Conservation (phyloP, 2,888 invertebrate genomes). For the Macroteleia sp. region DNA sequence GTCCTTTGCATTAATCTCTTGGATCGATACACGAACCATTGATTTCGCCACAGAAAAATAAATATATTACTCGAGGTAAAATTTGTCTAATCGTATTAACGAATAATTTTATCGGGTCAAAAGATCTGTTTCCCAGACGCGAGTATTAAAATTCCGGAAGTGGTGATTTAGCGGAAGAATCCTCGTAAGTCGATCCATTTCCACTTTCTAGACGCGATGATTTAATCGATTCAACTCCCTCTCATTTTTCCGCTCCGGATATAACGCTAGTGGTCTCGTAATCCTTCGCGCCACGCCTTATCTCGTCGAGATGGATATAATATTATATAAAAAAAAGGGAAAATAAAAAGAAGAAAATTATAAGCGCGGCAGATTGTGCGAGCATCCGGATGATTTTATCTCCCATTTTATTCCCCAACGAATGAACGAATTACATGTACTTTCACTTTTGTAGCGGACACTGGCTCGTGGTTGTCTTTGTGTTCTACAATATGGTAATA, state of each 20-base stretch:
- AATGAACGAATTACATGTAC: conserved; percentile 70
- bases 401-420: conserved; percentile 57
- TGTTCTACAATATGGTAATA: conserved; percentile 54
- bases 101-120: conserved; percentile 44
- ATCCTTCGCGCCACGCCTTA: conserved; percentile 39
- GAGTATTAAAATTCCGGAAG: conserved; percentile 54
- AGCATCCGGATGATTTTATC: conserved; percentile 66
- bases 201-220: conserved; percentile 60
- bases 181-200: conserved; percentile 54
- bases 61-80: no score
- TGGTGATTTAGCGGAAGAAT: conserved; percentile 49
- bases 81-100: conserved; percentile 32
- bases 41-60: no score
- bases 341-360: conserved; percentile 19
- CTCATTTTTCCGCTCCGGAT: conserved; percentile 50
- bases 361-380: conserved; percentile 33
- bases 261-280: conserved; percentile 50
- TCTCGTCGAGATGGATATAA: conserved; percentile 34
- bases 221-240: conserved; percentile 57
- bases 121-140: conserved; percentile 13
- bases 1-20: no score
- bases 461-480: conserved; percentile 56
- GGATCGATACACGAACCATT: no score
- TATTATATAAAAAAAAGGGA: conserved; percentile 45
- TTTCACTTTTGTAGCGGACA: conserved; percentile 73